Base-by-base conservation (phyloP, 1,140 invertebrate genomes). In the Phymorhynchus buccinoides region DNA sequence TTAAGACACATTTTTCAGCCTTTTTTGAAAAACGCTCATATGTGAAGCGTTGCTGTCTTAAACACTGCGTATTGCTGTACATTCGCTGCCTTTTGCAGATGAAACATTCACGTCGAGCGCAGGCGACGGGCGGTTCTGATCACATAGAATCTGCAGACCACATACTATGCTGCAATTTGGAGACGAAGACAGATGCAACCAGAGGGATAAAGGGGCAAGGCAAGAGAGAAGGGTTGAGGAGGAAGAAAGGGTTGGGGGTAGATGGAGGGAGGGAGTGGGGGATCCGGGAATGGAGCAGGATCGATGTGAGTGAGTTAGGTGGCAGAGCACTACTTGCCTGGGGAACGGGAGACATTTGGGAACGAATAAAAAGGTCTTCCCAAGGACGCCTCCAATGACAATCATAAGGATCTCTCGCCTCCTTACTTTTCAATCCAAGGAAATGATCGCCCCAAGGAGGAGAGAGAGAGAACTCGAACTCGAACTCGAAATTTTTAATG, bases 371-470 rank as follows among this genome's bases (percentile, higher is more conserved):
- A n/a, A 56, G n/a, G 32, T 80, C 27, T 30, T 30, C 79, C 42
- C 37, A 6, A 22, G 6, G 79, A 56, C 79, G 79, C 79, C 37
- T 52, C 41, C 3, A 52, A 30, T 56, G n/a, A 52, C 56, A 56
- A 80, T 56, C 35, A 52, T 56, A 52, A 56, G 42, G 52, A 80
- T 52, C 79, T 44, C 35, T 42, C 35, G 42, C 3, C 12, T 32
- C 32, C 42, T 52, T 52, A 7, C 22, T 80, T 44, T 80, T 80
- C 56, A 42, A 80, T 44, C 42, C 48, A 80, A 42, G 35, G 79
- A 42, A 52, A 52, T 48, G 56, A 80, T 52, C 56, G 42, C 42
- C 48, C 79, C 32, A 42, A 42, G 35, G 42, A 42, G 79, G 42
- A 35, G 42, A 48, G 48, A 80, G 27, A 80, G 32, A 4, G 44